Base-by-base conservation (phyloP, 2,113 vertebrate species). In the Octodon degus region DNA sequence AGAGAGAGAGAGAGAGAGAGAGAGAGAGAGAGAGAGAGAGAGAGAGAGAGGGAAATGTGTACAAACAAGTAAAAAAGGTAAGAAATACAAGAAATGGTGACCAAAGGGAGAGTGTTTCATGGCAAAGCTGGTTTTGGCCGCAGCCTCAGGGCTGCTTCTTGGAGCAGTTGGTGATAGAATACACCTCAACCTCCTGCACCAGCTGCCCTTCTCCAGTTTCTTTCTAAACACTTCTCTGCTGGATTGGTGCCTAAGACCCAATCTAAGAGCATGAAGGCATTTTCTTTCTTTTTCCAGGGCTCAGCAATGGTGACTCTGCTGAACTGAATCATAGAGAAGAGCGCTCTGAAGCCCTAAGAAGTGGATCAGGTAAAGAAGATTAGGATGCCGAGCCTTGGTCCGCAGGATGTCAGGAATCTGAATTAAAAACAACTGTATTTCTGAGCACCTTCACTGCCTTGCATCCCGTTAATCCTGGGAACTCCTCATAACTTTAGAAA, bases 341-440 rank as follows among this genome's bases (percentile, higher is more conserved):
- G 16, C 22, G 24, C 79, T 25, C 1, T 37, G 82, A 86, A 80
- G 3, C 9, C 30, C 86, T 74, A 34, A 80, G 63, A 88, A 79
- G 60, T 43, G 55, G 32, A 67, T 96, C 94, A 97, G 97, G 95
- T 97, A 96, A 95, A 86, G 97, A 96, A 95, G 94, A 95, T 93
- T 96, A 96, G 68, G 79, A 96, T 85, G 79, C 79, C 90, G 43
- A 86, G 86, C 83, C 86, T 90, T 91, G 89, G 70, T 47, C 95
- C 43, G 4, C 93, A 10, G 40, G 55, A 96, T 93, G 83, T 94
- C 86, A 91, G 94, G 55, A 96, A 53, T 92, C 77, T 92, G 81
- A 68, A 91, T 89, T 87, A n/a, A 97, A 95, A 92, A 37, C 43
- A 82, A 13, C 58, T 40, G 53, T 32, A 80, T 93, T 91, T 92